Evolutionary conservation across 1,140 invertebrate genomes (phyloP).

Genomic region (Macrobrachium nipponense): DNA sequence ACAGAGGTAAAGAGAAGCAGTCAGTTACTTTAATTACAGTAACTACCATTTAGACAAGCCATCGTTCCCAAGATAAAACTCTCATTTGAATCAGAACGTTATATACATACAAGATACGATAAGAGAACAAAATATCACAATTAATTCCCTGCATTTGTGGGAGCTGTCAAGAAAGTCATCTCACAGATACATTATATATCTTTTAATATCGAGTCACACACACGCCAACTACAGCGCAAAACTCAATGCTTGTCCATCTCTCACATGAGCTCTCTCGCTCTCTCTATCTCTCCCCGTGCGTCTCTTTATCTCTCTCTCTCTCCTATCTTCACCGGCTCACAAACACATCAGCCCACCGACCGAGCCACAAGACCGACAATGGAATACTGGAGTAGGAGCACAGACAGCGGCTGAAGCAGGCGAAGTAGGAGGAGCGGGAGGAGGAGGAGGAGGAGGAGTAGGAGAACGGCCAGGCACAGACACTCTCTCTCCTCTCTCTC

Average conservation of each 20-base stretch:
- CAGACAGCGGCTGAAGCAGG: neutral
- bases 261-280: neutral
- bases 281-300: neutral
- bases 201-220: no score
- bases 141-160: no score
- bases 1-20: no score
- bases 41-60: no score
- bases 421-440: slow-evolving; percentile 23
- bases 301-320: neutral
- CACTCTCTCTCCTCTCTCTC: neutral
- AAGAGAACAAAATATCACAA: no score
- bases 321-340: neutral
- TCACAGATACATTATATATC: no score
- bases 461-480: slow-evolving; percentile 12
- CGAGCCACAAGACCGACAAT: neutral
- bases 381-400: slow-evolving; percentile 8
- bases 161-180: no score
- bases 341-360: neutral
- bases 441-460: slow-evolving; percentile 19
- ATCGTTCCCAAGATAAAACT: no score
- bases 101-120: no score
- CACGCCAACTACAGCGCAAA: neutral
- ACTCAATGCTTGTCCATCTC: neutral
- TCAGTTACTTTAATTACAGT: no score
- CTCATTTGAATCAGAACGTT: no score